These are phyloP conservation scores for Callosobruchus maculatus DNA, from an alignment of 2,888 invertebrate genomes.

Conservation along the genomic window DNA sequence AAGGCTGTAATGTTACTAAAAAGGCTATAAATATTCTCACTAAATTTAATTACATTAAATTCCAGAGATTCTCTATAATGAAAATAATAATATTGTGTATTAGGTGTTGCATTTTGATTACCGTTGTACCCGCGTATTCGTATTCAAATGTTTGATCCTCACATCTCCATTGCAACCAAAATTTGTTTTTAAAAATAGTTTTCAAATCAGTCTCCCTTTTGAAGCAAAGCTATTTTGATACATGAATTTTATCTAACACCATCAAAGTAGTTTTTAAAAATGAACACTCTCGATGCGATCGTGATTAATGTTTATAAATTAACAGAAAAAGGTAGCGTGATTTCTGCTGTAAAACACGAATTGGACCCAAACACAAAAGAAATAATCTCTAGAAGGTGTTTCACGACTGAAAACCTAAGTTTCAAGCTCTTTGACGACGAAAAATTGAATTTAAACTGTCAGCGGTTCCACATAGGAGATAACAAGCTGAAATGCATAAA, in stretches of 20 bases:
- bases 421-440: slow-evolving; percentile 14
- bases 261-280: slow-evolving; percentile 40
- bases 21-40: too few relatives aligned
- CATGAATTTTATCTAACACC: slow-evolving; percentile 18
- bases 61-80: too few relatives aligned
- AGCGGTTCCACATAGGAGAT: slow-evolving; percentile 13
- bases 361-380: slow-evolving; percentile 36
- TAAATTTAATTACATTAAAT: too few relatives aligned
- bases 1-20: too few relatives aligned
- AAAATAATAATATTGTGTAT: neutral
- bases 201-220: neutral
- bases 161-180: neutral
- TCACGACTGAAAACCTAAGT: slow-evolving; percentile 27
- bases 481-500: slow-evolving; percentile 14
- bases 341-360: slow-evolving; percentile 31
- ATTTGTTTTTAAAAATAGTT: neutral
- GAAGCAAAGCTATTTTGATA: slow-evolving; percentile 42
- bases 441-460: slow-evolving; percentile 15
- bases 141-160: neutral
- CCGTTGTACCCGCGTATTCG: neutral
- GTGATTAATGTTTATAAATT: slow-evolving; percentile 38
- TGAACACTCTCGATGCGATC: slow-evolving; percentile 37
- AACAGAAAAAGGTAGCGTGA: slow-evolving; percentile 30
- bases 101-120: neutral
- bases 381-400: slow-evolving; percentile 33